Evolutionary conservation across 2,888 invertebrate genomes (phyloP), one percentile per base, ranked within the genome.

Genomic region (Amiota mariae): DNA sequence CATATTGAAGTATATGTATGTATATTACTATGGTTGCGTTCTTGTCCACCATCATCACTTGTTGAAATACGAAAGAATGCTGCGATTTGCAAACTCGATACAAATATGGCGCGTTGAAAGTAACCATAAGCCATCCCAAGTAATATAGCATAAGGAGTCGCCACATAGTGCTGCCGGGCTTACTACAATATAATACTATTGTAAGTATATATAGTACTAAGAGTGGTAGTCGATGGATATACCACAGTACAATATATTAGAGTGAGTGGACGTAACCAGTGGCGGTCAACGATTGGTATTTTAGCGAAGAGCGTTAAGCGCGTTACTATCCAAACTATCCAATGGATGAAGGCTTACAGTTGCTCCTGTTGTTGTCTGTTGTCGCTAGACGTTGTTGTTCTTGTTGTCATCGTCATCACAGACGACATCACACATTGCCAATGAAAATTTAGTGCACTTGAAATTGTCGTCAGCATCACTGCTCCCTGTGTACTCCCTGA

Each of bases 351-450:
- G 81, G 78, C 80, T 81, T 80, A 81, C 72, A 75, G 78, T 77
- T 82, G 86, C 82, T 85, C 86, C 83, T 80, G 82, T 85, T 83
- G 85, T 78, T 81, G 78, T 20, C 11, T 59, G 59, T 15, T 54
- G 15, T 54, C 15, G 54, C 13, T 54, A 54, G 13, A n/a, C 36
- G 36, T 36, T 1, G 36, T 81, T 83, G 79, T 84, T 81, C 81
- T 86, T 81, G 85, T 78, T 76, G 72, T 78, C 79, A 75, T 81
- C 74, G 76, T 78, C 81, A 84, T 82, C 84, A 86, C 82, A 88
- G 85, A 83, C 87, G 85, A 87, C 88, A 85, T 86, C 87, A 87
- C 87, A 87, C 86, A 86, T 85, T 87, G 81, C 80, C 84, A 82
- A 81, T 80, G 78, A 80, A 84, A 81, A 85, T 85, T 81, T 80